A percentile compares a stretch with the other conserved stretches of the same genome.
These are phyloP conservation scores for Asarcornis scutulata DNA, from an alignment of 2,113 vertebrate species.

Conservation along the genomic window DNA sequence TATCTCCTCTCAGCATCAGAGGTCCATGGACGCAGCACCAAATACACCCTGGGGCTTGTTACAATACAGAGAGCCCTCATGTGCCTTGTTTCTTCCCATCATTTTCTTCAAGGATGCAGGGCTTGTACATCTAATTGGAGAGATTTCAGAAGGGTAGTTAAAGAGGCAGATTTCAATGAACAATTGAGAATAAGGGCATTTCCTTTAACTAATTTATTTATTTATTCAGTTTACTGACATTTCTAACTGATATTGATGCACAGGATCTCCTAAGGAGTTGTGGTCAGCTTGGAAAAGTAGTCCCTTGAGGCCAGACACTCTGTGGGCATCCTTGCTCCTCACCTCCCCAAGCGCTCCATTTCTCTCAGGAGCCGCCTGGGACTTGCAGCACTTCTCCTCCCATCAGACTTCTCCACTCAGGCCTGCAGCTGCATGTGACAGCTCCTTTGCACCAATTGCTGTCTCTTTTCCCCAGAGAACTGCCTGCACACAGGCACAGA, in stretches of 20 bases:
- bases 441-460: no score
- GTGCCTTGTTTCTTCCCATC: neutral
- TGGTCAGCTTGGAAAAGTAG: neutral
- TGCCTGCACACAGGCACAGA: no score
- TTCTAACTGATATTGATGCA: neutral
- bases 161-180: neutral
- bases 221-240: no score
- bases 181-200: no score
- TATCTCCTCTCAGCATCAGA: neutral
- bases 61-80: neutral
- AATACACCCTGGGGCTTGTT: neutral
- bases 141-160: neutral
- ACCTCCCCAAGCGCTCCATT: no score
- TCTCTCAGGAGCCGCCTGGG: neutral
- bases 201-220: neutral
- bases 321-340: neutral
- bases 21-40: neutral
- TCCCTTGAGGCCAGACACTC: neutral
- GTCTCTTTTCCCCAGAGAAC: no score
- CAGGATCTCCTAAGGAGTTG: neutral
- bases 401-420: no score
- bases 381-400: no score
- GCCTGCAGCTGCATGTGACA: no score
- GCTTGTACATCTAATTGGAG: neutral
- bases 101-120: neutral